Base-by-base conservation (phyloP, 2,113 vertebrate species). In the Hippocampus mohnikei region DNA sequence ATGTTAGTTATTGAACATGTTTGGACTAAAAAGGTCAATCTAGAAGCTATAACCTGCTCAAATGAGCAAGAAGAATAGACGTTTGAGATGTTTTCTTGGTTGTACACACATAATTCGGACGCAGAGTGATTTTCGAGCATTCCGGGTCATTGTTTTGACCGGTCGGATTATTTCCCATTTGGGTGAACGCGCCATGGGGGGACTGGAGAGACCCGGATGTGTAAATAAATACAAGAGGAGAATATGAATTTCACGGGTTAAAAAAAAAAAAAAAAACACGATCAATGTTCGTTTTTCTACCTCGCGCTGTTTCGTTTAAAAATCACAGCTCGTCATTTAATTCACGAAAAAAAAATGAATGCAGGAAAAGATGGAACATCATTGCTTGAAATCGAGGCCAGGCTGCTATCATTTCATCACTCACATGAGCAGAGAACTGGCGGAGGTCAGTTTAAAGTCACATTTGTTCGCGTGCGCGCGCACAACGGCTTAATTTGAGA, bases 161-260 rank as follows among this genome's bases (percentile, higher is more conserved):
- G 63, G 44, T 5, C 0, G 0, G 0, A 69, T 80, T 71, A 81
- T 88, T 87, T 89, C 86, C 86, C 73, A 78, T 20, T 75, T 3
- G 53, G 10, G 0, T 79, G 83, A 89, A 89, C 69, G 80, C 74
- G 3, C 33, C 86, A 59, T 41, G 25, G 0, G 13, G 13, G 58
- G 48, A 13, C 42, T 11, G 46, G 46, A 50, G 46, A 5, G 15
- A 60, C 94, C 93, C 93, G 93, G 93, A 94, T 95, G 93, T 94
- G 91, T 94, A 94, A 94, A 94, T 94, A 94, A 94, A 94, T 91
- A 93, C 87, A 89, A 70, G 76, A 67, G 46, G 74, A 83, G 84
- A 78, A 79, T 70, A 76, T 67, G 69, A 64, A 64, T 42, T 23
- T 44, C 58, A 60, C 55, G 55, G 27, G 58, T 8, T 3, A 56